Percentiles rank a stretch among this genome's conserved stretches.
phyloP scores from a whole-genome alignment of 2,888 invertebrate genomes.

The Campopleginae sp. region DNA sequence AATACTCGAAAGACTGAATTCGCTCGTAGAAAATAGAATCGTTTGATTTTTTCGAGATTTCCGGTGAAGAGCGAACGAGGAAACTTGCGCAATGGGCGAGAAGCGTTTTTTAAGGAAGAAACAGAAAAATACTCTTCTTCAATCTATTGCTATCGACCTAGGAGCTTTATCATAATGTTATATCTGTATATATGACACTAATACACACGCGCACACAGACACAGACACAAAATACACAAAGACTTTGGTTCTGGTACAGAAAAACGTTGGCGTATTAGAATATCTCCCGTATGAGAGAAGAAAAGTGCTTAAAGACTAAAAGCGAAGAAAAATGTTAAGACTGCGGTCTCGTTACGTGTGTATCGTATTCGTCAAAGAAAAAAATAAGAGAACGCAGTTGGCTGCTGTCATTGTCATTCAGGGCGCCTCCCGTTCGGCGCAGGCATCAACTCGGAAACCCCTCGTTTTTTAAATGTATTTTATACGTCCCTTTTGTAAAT shows the following conservation, averaged over 20 bases:
- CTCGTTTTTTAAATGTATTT: slow-evolving; percentile 72
- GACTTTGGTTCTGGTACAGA: slow-evolving; percentile 54
- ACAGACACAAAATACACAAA: slow-evolving; percentile 50
- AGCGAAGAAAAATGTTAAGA: slow-evolving; percentile 39
- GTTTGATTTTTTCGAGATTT: slow-evolving; percentile 1
- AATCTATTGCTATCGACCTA: slow-evolving; percentile 66
- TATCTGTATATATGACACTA: slow-evolving; percentile 55
- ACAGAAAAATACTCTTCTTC: slow-evolving; percentile 60
- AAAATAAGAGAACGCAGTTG: slow-evolving; percentile 41
- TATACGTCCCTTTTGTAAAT: slow-evolving; percentile 78
- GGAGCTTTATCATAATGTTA: slow-evolving; percentile 65
- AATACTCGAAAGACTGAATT: slow-evolving; percentile 21
- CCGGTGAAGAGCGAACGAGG: slow-evolving; percentile 44
- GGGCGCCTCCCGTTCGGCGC: slow-evolving; percentile 46
- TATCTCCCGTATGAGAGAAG: slow-evolving; percentile 53
- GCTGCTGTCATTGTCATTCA: slow-evolving; percentile 54
- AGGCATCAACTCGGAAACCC: slow-evolving; percentile 61
- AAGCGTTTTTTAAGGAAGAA: slow-evolving; percentile 51
- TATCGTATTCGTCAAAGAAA: slow-evolving; percentile 44
- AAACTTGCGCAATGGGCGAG: slow-evolving; percentile 45
- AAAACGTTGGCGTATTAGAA: slow-evolving; percentile 62
- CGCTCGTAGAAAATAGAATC: neutral
- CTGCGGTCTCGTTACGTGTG: slow-evolving; percentile 47
- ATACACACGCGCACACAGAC: slow-evolving; percentile 18
- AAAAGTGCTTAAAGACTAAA: slow-evolving; percentile 34